Percentiles rank a stretch among this genome's conserved stretches.
phyloP scores from a whole-genome alignment of 2,113 vertebrate species.

The Brienomyrus longianalis region DNA sequence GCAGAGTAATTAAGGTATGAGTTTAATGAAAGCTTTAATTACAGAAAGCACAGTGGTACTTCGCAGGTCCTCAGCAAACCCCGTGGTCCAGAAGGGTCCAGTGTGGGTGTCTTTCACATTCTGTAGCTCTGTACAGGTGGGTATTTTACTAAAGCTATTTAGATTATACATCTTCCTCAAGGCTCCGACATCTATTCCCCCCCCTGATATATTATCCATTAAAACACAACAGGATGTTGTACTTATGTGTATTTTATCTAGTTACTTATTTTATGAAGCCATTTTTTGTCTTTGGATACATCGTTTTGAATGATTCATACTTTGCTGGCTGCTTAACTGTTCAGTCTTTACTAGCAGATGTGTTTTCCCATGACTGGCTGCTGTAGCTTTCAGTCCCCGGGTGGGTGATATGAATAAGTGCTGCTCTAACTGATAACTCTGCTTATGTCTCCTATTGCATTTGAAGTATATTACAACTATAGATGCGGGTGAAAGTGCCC shows the following conservation, averaged over 20 bases:
- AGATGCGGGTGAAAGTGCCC: background rate
- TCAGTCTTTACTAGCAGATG: background rate
- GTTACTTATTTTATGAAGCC: background rate
- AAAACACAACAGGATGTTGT: background rate
- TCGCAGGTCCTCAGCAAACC: background rate
- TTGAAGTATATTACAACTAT: background rate
- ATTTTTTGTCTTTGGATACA: background rate
- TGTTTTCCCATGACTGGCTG: background rate
- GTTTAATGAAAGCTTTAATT: slow-evolving; percentile 40
- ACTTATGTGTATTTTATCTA: background rate
- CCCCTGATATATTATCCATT: background rate
- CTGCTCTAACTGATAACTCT: background rate
- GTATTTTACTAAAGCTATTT: background rate
- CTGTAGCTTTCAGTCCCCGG: background rate
- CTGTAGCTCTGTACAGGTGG: background rate
- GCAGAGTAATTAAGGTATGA: slow-evolving; percentile 35
- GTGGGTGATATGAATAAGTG: background rate
- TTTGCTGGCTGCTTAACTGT: background rate
- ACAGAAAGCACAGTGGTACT: no score
- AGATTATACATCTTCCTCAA: background rate
- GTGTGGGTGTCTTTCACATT: background rate
- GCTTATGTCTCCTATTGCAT: background rate
- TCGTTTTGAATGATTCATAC: background rate
- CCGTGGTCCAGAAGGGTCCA: background rate
- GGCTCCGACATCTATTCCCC: background rate